phyloP scores from a whole-genome alignment of 2,797 vertebrate species.

The Sebastolobus altivelis region DNA sequence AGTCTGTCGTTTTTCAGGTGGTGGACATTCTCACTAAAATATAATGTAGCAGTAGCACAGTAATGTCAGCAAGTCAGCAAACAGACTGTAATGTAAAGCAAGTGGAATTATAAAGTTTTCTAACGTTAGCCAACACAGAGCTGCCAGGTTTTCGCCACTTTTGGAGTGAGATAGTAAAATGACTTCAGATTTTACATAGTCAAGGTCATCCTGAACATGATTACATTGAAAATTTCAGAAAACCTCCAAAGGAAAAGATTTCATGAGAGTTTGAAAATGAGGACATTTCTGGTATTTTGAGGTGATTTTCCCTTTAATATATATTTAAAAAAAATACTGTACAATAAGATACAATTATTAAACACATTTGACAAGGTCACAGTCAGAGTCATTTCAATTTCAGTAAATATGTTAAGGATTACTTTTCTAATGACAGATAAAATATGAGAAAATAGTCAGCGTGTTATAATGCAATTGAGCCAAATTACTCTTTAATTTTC shows the following conservation, averaged over 20 bases:
- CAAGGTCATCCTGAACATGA: background rate
- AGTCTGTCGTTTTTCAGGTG: background rate
- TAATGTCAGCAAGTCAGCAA: background rate
- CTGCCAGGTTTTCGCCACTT: background rate
- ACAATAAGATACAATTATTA: too few relatives aligned
- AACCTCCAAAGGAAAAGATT: too few relatives aligned
- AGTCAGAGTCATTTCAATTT: too few relatives aligned
- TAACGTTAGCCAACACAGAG: background rate
- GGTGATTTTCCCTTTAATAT: background rate
- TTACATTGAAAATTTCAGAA: background rate
- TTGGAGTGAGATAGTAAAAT: background rate
- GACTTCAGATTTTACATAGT: background rate
- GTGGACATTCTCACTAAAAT: background rate
- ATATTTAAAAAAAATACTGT: too few relatives aligned
- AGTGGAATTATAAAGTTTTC: too few relatives aligned
- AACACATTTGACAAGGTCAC: too few relatives aligned
- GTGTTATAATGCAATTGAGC: background rate
- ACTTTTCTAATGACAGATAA: background rate
- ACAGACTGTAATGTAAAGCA: too few relatives aligned
- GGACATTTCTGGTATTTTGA: background rate
- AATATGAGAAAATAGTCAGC: background rate
- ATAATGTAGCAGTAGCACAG: background rate
- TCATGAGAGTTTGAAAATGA: background rate
- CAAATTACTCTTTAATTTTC: background rate
- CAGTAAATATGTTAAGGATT: too few relatives aligned